phyloP scores from a whole-genome alignment of 2,797 vertebrate species.

The Anguilla obscura region DNA sequence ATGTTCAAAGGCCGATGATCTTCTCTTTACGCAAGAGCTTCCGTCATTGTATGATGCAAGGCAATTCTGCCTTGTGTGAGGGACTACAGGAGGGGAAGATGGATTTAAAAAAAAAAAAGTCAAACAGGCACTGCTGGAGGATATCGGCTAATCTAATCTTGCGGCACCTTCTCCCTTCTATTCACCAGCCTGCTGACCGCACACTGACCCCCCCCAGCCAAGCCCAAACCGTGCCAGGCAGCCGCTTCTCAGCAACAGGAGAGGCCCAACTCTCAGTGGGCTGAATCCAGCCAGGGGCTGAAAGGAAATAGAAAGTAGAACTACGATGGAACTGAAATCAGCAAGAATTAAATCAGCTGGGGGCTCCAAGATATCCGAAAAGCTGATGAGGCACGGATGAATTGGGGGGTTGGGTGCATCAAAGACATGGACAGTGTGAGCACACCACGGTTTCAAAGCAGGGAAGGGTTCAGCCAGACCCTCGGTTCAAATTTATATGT shows the following conservation, averaged over 20 bases:
- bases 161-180: neutral
- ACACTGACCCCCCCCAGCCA: neutral
- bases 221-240: neutral
- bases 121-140: neutral
- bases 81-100: neutral
- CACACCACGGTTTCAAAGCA: neutral
- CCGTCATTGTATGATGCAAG: neutral
- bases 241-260: neutral
- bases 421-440: neutral
- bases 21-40: neutral
- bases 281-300: neutral
- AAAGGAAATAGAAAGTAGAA: neutral
- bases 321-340: neutral
- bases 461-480: neutral
- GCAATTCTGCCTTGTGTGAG: neutral
- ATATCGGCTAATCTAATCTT: neutral
- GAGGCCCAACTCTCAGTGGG: neutral
- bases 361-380: neutral
- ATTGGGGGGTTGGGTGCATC: neutral
- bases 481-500: neutral
- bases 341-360: neutral
- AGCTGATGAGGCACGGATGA: neutral
- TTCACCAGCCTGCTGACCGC: neutral
- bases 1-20: neutral
- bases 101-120: neutral